These are phyloP conservation scores for Paracanthobrama guichenoti DNA, from an alignment of 2,113 vertebrate genomes.

Conservation along the genomic window DNA sequence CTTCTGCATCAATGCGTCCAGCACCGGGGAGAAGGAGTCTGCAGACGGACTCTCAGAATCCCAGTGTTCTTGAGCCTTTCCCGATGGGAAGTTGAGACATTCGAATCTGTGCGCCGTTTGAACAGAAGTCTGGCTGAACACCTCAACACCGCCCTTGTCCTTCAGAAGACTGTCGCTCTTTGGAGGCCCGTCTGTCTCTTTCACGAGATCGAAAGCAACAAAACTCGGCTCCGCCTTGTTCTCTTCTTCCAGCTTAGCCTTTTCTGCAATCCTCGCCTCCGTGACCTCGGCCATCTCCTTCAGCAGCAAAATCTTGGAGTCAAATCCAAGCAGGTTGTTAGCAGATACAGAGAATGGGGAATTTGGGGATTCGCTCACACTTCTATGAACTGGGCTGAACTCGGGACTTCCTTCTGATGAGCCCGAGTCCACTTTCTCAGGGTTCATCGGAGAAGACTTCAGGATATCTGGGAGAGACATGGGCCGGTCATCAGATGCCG, in stretches of 20 bases:
- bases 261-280: conserved; percentile 64
- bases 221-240: conserved; percentile 81
- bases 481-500: conserved; percentile 79
- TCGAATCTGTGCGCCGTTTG: conserved; percentile 64
- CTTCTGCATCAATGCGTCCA: conserved; percentile 77
- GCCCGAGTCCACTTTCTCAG: conserved; percentile 75
- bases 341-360: conserved; percentile 67
- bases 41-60: conserved; percentile 76
- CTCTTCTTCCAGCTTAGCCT: conserved; percentile 62
- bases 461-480: conserved; percentile 91
- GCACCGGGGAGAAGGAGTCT: conserved; percentile 76
- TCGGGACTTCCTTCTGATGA: conserved; percentile 76
- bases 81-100: conserved; percentile 64
- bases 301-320: conserved; percentile 81
- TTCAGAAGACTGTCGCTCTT: conserved; percentile 63
- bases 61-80: conserved; percentile 65
- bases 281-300: conserved; percentile 84
- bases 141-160: conserved; percentile 69
- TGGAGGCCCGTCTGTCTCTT: conserved; percentile 79
- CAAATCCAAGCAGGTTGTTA: conserved; percentile 75
- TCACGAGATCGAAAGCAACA: conserved; percentile 90
- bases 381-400: conserved; percentile 71
- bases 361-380: conserved; percentile 76
- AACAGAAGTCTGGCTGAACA: conserved; percentile 66
- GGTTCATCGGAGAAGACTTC: conserved; percentile 88